Evolutionary conservation across 2,113 vertebrate species (phyloP), one percentile per base, ranked within the genome.

Genomic region (Archilochus colubris): DNA sequence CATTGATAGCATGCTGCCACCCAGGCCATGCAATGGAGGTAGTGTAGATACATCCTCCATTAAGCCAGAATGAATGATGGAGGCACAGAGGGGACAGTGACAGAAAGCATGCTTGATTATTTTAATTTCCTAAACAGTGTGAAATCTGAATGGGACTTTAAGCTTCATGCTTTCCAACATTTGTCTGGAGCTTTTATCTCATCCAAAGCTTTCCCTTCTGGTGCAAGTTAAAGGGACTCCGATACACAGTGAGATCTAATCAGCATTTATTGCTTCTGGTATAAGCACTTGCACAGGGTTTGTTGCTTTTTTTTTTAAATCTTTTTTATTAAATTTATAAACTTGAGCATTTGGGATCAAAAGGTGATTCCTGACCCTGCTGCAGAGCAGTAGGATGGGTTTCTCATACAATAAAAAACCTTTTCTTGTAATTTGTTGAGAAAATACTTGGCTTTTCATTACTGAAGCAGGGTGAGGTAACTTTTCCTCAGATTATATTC

Each of bases 201-300:
- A 2, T 81, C 83, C 82, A 93, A 94, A 96, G 92, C 91, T 95
- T 91, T 97, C 94, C 94, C 89, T 54, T 96, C 91, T 69, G 50
- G 30, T 57, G 79, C 74, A 93, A 95, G 80, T 70, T 43, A 95
- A 95, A 96, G 89, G 97, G 89, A 79, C 38, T 86, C 90, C 25
- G 30, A 81, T 86, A 97, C 55, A 82, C 30, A 76, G 72, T 57
- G 66, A 97, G 97, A 98, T 99, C 97, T 98, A 98, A 99, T 99
- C 98, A 98, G 96, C 98, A 97, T 98, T 98, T 99, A 98, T 98
- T 98, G 98, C 98, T 98, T 98, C 97, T 98, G 97, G 97, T 98
- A 97, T 98, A 98, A 98, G 92, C 70, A 73, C 63, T 59, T 62
- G n/a, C 85, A 92, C 94, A 96, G 8, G 22, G 46, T 46, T 50